Percentiles rank a stretch among this genome's conserved stretches.
Conservation (phyloP, 2,113 vertebrate genomes). For the Sinocyclocheilus anophthalmus region DNA sequence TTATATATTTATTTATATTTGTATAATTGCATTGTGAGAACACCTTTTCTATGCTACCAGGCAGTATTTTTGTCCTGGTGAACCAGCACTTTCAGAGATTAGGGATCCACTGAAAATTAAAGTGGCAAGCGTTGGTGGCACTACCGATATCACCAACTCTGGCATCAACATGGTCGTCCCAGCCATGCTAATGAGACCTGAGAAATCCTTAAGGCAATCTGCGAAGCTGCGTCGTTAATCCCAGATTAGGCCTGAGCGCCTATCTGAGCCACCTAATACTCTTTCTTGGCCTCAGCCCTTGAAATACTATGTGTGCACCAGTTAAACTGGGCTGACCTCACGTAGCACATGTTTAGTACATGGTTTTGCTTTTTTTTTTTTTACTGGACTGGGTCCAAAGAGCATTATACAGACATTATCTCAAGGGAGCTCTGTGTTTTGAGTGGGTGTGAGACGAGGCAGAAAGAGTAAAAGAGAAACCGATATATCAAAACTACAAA, state of each 20-base stretch:
- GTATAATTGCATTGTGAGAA: background rate
- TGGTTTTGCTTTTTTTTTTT: background rate
- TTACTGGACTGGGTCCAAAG: background rate
- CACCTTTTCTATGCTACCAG: background rate
- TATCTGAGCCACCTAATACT: constrained; percentile 71
- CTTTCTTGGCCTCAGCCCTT: constrained; percentile 53
- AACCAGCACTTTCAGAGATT: constrained; percentile 39
- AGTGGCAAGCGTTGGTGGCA: constrained; percentile 34
- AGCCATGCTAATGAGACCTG: constrained; percentile 56
- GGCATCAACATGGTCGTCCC: constrained; percentile 39
- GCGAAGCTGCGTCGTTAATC: constrained; percentile 71
- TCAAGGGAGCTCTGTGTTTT: background rate
- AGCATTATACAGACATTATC: background rate
- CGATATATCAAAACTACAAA: background rate
- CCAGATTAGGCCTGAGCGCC: constrained; percentile 71
- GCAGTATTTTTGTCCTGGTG: constrained; percentile 6
- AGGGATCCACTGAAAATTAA: constrained; percentile 10
- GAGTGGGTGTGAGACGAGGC: background rate
- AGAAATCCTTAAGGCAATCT: constrained; percentile 70
- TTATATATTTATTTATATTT: background rate
- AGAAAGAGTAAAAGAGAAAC: background rate
- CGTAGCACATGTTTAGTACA: background rate
- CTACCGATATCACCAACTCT: constrained; percentile 48
- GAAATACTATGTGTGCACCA: constrained; percentile 46
- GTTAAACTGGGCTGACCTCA: constrained; percentile 38